Percentiles rank a stretch among this genome's conserved stretches.
These are phyloP conservation scores for Ctena decussata DNA, from an alignment of 2,888 invertebrate genomes.

Conservation along the genomic window DNA sequence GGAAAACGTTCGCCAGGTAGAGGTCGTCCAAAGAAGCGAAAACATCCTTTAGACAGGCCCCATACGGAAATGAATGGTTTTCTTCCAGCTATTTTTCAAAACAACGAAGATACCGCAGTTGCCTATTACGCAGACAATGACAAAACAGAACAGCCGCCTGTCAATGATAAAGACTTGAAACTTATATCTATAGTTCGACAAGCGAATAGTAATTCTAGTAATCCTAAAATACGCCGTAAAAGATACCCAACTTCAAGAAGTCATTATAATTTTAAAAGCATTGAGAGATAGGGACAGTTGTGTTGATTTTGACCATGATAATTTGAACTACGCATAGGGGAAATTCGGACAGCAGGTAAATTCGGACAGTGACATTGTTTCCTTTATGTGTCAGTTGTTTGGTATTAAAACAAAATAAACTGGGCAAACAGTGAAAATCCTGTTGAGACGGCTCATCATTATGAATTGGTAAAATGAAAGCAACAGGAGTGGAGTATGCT, in stretches of 20 bases:
- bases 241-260: neutral
- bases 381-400: too few relatives aligned
- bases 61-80: neutral
- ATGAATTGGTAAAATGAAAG: conserved; percentile 80
- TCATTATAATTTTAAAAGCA: neutral
- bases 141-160: neutral
- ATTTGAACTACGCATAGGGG: too few relatives aligned
- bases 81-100: neutral
- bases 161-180: neutral
- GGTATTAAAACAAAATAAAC: too few relatives aligned
- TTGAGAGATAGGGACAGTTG: neutral
- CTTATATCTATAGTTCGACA: neutral
- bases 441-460: too few relatives aligned
- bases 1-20: neutral
- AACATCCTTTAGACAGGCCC: neutral
- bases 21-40: neutral
- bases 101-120: neutral
- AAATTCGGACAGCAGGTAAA: too few relatives aligned
- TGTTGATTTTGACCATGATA: too few relatives aligned
- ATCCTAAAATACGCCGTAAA: neutral
- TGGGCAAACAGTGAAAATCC: too few relatives aligned
- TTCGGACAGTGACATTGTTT: too few relatives aligned
- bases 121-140: neutral
- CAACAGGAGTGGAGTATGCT: conserved; percentile 84
- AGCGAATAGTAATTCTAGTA: neutral